Evolutionary conservation across 2,888 invertebrate genomes (phyloP).

Genomic region (Sabatieria punctata): DNA sequence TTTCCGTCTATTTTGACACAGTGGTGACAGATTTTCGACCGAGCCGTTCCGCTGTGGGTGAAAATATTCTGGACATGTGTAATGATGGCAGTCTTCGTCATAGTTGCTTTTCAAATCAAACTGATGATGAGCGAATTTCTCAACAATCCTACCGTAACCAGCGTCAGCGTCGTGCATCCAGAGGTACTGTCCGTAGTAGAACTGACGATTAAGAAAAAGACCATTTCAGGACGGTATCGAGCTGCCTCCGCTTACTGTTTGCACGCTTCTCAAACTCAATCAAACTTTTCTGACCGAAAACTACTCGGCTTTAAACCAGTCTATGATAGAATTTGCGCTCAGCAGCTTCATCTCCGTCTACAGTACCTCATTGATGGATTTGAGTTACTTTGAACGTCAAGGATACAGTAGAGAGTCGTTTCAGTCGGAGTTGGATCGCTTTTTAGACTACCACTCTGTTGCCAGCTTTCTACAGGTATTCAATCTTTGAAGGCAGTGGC

Average conservation of each 20-base stretch:
- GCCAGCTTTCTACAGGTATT: no score
- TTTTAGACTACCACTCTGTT: no score
- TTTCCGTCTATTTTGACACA: neutral
- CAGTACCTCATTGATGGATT: conserved; percentile 1
- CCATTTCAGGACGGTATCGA: conserved; percentile 1
- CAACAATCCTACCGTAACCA: conserved; percentile 2
- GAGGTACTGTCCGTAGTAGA: no score
- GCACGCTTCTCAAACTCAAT: conserved; percentile 2
- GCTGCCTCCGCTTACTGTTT: conserved; percentile 2
- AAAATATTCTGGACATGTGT: neutral
- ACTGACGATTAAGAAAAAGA: no score
- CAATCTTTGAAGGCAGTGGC: no score
- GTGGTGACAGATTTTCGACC: neutral
- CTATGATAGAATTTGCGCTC: conserved; percentile 1
- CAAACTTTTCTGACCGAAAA: neutral
- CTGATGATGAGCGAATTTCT: neutral
- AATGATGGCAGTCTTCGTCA: neutral
- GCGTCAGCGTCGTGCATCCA: neutral
- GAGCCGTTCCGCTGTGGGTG: neutral
- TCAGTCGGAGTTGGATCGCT: no score
- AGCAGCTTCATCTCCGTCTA: conserved; percentile 6
- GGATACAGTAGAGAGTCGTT: no score
- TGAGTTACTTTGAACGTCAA: neutral
- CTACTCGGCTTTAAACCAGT: neutral
- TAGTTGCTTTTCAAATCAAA: neutral